Conservation (phyloP, 2,888 invertebrate genomes). For the Sinopyrophorus schimmeli region DNA sequence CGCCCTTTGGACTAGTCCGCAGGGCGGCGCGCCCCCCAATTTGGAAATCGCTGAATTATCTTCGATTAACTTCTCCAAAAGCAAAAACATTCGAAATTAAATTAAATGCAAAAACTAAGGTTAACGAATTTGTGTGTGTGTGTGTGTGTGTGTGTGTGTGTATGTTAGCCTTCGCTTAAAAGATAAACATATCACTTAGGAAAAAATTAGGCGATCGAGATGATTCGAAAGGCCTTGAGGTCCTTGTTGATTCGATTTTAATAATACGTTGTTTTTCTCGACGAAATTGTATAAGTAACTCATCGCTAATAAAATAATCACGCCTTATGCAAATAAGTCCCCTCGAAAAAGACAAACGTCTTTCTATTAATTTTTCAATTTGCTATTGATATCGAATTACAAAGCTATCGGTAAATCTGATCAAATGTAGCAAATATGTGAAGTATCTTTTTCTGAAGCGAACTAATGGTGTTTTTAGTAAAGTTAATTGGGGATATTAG, state of each 20-base stretch:
- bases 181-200: constrained; percentile 27
- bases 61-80: too few relatives aligned
- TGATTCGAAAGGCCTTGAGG: constrained; percentile 17
- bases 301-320: background rate
- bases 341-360: too few relatives aligned
- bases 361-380: background rate
- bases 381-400: constrained; percentile 16
- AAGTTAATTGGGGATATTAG: constrained; percentile 22
- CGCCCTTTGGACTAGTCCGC: too few relatives aligned
- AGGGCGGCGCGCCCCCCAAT: too few relatives aligned
- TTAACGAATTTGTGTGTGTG: too few relatives aligned
- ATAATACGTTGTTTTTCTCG: constrained; percentile 18
- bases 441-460: constrained; percentile 9
- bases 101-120: too few relatives aligned
- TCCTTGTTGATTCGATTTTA: constrained; percentile 23
- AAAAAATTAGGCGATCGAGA: constrained; percentile 23
- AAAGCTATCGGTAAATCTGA: constrained; percentile 11
- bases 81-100: too few relatives aligned
- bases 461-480: constrained; percentile 22
- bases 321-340: too few relatives aligned
- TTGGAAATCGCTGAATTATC: too few relatives aligned
- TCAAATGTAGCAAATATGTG: constrained; percentile 12
- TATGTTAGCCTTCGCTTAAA: too few relatives aligned
- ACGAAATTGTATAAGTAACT: constrained; percentile 9
- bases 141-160: too few relatives aligned